Evolutionary conservation across 2,113 vertebrate genomes (phyloP).

Genomic region (Nannobrachium achirus): DNA sequence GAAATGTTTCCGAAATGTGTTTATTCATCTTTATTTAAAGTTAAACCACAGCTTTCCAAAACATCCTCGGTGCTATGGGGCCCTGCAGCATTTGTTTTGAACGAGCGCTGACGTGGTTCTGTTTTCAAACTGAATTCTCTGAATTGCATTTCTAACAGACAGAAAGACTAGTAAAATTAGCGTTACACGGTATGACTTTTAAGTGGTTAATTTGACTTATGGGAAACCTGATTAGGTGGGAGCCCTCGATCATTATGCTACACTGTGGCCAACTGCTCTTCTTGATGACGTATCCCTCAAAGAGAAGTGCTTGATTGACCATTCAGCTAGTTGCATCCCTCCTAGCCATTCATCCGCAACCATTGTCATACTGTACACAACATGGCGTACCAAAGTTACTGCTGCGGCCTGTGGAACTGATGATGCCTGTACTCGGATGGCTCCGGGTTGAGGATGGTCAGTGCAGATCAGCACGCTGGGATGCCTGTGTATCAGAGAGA

Average conservation of each 20-base stretch:
- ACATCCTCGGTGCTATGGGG: too few species aligned
- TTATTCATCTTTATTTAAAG: background rate
- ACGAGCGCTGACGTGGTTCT: too few species aligned
- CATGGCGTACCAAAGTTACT: slow-evolving; percentile 63
- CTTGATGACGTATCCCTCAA: slow-evolving; percentile 40
- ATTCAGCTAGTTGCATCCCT: slow-evolving; percentile 42
- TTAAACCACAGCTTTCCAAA: too few species aligned
- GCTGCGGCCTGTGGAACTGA: slow-evolving; percentile 34
- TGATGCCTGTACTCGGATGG: slow-evolving; percentile 33
- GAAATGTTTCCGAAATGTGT: background rate
- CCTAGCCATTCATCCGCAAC: slow-evolving; percentile 29
- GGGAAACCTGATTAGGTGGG: slow-evolving; percentile 44
- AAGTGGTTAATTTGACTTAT: slow-evolving; percentile 28
- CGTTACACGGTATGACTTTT: too few species aligned
- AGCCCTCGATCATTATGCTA: slow-evolving; percentile 50
- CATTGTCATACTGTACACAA: slow-evolving; percentile 37
- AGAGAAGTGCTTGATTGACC: slow-evolving; percentile 32
- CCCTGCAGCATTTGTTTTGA: too few species aligned
- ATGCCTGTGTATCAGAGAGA: slow-evolving; percentile 46
- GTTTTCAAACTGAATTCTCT: too few species aligned
- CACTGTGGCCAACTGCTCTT: slow-evolving; percentile 49
- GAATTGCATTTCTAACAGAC: too few species aligned
- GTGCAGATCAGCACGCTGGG: slow-evolving; percentile 47
- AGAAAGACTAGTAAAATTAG: too few species aligned
- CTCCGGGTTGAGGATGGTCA: slow-evolving; percentile 37